Evolutionary conservation across 2,113 vertebrate species (phyloP).

Genomic region (Anseranas semipalmata): DNA sequence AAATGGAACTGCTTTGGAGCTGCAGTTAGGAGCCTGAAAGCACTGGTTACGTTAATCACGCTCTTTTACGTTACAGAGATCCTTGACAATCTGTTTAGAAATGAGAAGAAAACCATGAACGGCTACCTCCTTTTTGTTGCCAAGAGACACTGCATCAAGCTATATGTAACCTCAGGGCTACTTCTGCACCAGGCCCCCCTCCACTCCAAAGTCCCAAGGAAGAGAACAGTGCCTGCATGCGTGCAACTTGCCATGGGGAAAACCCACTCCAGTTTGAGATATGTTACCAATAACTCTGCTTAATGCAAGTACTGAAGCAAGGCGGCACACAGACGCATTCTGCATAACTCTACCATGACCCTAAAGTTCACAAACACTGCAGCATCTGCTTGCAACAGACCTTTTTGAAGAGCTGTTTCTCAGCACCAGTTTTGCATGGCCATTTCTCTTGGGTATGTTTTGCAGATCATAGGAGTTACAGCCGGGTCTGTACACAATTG

Average conservation of each 20-base stretch:
- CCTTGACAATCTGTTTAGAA: neutral
- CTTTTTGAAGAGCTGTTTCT: neutral
- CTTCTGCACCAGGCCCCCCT: neutral
- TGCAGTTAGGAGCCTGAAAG: neutral
- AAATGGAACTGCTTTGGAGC: neutral
- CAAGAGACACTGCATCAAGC: neutral
- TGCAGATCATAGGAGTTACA: neutral
- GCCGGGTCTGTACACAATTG: neutral
- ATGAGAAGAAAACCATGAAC: neutral
- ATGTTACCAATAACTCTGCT: neutral
- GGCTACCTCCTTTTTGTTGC: neutral
- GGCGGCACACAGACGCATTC: neutral
- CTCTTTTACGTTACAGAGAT: neutral
- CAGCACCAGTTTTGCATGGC: neutral
- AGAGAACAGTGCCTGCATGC: neutral
- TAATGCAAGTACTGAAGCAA: neutral
- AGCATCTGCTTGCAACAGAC: neutral
- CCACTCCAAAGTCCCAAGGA: fast-evolving
- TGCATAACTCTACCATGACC: neutral
- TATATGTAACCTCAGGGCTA: neutral
- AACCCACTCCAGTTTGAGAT: neutral
- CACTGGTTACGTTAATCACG: neutral
- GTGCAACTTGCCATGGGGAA: neutral
- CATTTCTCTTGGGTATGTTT: fast-evolving
- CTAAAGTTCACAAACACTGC: neutral